phyloP scores from a whole-genome alignment of 2,888 invertebrate species.

The Tachina grossa region DNA sequence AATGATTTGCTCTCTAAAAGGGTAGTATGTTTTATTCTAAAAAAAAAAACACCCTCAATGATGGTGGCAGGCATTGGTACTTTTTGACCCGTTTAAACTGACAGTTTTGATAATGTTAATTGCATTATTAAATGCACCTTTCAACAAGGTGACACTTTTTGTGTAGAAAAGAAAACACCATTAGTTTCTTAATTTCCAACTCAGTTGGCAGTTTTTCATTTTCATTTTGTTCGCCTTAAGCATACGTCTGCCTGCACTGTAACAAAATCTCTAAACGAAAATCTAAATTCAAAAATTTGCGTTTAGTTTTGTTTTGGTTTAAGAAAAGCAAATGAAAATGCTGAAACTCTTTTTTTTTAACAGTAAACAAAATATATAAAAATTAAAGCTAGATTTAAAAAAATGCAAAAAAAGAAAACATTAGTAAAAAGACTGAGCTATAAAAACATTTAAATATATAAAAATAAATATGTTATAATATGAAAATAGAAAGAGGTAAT shows the following conservation, averaged over 20 bases:
- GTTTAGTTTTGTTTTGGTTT: neutral
- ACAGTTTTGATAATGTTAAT: no score
- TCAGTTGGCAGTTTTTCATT: neutral
- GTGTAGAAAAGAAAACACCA: no score
- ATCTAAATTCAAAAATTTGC: slow-evolving; percentile 13
- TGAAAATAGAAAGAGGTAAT: slow-evolving; percentile 33
- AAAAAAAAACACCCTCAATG: no score
- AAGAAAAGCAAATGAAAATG: slow-evolving; percentile 40
- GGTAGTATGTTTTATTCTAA: no score
- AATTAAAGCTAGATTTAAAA: slow-evolving; percentile 67
- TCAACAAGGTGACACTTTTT: no score
- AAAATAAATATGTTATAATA: slow-evolving; percentile 56
- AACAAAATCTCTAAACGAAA: slow-evolving; percentile 44
- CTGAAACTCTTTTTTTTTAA: slow-evolving; percentile 43
- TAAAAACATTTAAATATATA: slow-evolving; percentile 55
- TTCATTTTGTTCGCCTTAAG: slow-evolving; percentile 5
- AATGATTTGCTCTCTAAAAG: no score
- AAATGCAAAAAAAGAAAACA: slow-evolving; percentile 59
- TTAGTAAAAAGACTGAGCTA: slow-evolving; percentile 71
- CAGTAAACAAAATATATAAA: slow-evolving; percentile 58
- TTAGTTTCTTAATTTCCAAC: no score
- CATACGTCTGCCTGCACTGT: slow-evolving; percentile 29
- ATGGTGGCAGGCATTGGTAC: no score
- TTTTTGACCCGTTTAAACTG: no score
- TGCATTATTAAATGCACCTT: no score